phyloP scores from a whole-genome alignment of 2,888 invertebrate genomes.

The Tinea semifulvella region DNA sequence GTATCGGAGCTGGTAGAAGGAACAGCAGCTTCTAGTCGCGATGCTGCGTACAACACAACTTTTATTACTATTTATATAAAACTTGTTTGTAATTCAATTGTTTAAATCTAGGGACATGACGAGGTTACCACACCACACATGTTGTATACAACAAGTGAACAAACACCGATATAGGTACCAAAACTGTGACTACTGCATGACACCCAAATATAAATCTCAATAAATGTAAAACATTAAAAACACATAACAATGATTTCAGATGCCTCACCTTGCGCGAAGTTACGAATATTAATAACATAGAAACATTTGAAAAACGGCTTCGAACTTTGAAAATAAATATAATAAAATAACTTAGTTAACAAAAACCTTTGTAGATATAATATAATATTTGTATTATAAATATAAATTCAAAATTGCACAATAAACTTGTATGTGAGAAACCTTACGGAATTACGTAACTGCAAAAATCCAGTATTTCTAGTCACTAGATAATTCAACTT shows the following conservation, averaged over 20 bases:
- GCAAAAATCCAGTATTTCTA: not conserved
- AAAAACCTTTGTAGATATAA: too few relatives aligned
- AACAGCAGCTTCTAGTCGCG: not conserved
- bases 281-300: not conserved
- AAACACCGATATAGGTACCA: constrained; percentile 11
- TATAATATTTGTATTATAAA: too few relatives aligned
- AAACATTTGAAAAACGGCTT: not conserved
- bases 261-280: constrained; percentile 9
- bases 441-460: not conserved
- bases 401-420: too few relatives aligned
- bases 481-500: too few relatives aligned
- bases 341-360: too few relatives aligned
- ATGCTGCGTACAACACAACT: constrained; percentile 3
- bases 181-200: constrained; percentile 13
- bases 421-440: not conserved
- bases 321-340: too few relatives aligned
- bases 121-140: not conserved
- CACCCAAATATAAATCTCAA: constrained; percentile 3
- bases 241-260: constrained; percentile 11
- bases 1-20: constrained; percentile 52
- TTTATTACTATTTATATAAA: not conserved
- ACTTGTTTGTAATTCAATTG: not conserved
- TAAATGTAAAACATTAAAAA: constrained; percentile 8
- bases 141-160: constrained; percentile 8
- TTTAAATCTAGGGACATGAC: constrained; percentile 9